phyloP scores from a whole-genome alignment of 2,888 invertebrate species.

The Oscheius sp. region DNA sequence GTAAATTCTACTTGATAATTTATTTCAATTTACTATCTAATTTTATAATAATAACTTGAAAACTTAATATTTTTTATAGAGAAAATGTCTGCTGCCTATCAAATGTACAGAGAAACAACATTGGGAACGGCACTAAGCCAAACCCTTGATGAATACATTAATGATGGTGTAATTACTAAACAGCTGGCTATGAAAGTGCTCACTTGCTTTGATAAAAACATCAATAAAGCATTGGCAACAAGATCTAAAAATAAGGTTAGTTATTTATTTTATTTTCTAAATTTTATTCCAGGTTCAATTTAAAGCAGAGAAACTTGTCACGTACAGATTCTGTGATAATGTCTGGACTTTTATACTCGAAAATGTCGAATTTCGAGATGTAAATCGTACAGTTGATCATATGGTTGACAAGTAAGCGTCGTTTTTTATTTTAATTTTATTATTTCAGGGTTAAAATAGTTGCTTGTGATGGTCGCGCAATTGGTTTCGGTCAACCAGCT shows the following conservation, averaged over 20 bases:
- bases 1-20: not conserved
- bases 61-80: not conserved
- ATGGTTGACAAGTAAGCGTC: constrained; percentile 32
- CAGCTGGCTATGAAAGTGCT: constrained; percentile 36
- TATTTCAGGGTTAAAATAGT: constrained; percentile 87
- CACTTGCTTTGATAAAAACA: constrained; percentile 89
- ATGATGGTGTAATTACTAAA: constrained; percentile 38
- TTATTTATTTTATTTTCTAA: not conserved
- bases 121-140: constrained; percentile 96
- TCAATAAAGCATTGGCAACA: constrained; percentile 89
- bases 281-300: constrained; percentile 40
- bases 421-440: not conserved
- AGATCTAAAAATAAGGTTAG: constrained; percentile 86
- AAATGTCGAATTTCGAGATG: constrained; percentile 88
- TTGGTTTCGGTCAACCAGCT: not conserved
- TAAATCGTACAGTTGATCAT: constrained; percentile 26
- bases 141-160: constrained; percentile 92
- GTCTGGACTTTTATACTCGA: constrained; percentile 99
- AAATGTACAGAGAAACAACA: constrained; percentile 95
- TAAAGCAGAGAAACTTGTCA: constrained; percentile 79
- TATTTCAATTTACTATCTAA: too few species aligned
- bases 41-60: not conserved
- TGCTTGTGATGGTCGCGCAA: constrained; percentile 86
- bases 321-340: constrained; percentile 96
- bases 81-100: constrained; percentile 79